Base-by-base conservation (phyloP, 2,888 invertebrate genomes). In the Argynnis bischoffii region DNA sequence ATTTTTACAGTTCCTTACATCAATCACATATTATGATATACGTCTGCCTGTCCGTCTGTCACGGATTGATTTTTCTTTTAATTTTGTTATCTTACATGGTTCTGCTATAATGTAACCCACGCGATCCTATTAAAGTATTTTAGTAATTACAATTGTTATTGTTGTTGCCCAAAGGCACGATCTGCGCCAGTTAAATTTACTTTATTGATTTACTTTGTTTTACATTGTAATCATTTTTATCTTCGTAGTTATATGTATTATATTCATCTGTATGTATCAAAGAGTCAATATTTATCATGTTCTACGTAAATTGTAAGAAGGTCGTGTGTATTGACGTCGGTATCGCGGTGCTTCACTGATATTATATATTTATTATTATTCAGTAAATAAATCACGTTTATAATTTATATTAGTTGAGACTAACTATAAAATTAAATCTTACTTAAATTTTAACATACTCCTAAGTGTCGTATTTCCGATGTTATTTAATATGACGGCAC, bases 251-350 rank as follows among this genome's bases (percentile, higher is more conserved):
- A 66, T 73, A 73, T 46, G 63, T 69, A 50, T 68, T 35, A 72
- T 67, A 69, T 70, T 71, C 15, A 18, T 55, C 64, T 64, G 51
- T 63, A 66, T 66, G 63, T 35, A 41, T 41, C 31, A 53, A 21
- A 47, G 14, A 57, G 65, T 55, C 60, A 66, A 72, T 66, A 72
- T 66, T 66, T 77, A 70, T 76, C 72, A 76, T 72, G 67, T 76
- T 75, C 76, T 74, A 74, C 75, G 78, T 71, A 77, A 78, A 78
- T 77, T 74, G 71, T 72, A 74, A 55, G 76, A 79, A 79, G 83
- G 78, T 74, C 81, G 63, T 67, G 71, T 63, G 71, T 72, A 70
- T 75, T 72, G 76, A 72, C 75, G 76, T 75, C 57, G 57, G 35
- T 70, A 53, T 51, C 14, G 55, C 6, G n/a, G 11, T 47, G 16